Conservation (phyloP, 1,140 invertebrate species). For the Magallana gigas region DNA sequence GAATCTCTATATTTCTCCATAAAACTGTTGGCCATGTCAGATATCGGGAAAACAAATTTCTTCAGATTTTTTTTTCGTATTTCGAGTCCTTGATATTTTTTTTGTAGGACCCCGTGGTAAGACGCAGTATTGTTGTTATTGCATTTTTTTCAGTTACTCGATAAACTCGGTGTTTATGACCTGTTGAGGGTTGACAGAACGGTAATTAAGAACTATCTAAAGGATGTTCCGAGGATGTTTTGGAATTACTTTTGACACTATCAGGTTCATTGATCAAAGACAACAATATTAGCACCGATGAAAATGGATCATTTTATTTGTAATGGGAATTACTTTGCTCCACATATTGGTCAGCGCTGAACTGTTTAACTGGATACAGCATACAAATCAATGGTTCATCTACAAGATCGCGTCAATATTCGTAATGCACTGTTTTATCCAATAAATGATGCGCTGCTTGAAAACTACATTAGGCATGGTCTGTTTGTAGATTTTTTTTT, state of each 20-base stretch:
- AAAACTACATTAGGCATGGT: too few relatives aligned
- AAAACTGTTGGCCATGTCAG: constrained; percentile 14
- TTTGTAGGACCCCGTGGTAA: neutral
- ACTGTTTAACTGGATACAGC: neutral
- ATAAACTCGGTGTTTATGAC: neutral
- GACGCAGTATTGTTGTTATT: neutral
- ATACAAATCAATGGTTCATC: too few relatives aligned
- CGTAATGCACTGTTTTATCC: too few relatives aligned
- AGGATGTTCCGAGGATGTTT: constrained; percentile 1
- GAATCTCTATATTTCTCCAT: constrained; percentile 24
- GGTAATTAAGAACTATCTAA: neutral
- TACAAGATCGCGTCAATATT: too few relatives aligned
- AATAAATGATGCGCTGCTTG: too few relatives aligned
- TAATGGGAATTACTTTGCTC: neutral
- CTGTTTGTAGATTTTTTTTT: too few relatives aligned
- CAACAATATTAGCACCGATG: constrained; percentile 1
- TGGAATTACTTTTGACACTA: constrained; percentile 17
- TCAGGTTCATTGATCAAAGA: constrained; percentile 1
- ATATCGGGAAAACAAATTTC: neutral
- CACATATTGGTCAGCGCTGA: neutral
- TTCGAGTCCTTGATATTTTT: neutral
- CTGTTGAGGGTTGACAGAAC: neutral
- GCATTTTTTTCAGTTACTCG: neutral
- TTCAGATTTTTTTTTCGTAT: neutral
- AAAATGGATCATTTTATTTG: neutral